phyloP scores from a whole-genome alignment of 1,140 invertebrate species.

The Teleogryllus occipitalis region DNA sequence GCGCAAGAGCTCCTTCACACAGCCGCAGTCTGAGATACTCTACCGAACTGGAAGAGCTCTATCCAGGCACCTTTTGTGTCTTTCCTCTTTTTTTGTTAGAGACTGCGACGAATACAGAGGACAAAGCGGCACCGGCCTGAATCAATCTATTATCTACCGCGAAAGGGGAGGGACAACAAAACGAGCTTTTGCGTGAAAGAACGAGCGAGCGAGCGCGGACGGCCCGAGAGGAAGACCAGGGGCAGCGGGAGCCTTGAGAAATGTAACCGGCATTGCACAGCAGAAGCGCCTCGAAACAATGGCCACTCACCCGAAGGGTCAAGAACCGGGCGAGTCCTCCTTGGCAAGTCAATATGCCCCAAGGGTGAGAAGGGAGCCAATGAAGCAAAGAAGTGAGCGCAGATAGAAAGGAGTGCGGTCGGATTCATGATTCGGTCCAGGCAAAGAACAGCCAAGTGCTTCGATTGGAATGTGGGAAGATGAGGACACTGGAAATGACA shows the following conservation, averaged over 20 bases:
- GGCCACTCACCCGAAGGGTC: neutral
- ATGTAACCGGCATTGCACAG: neutral
- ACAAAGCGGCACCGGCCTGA: neutral
- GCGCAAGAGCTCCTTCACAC: too few relatives aligned
- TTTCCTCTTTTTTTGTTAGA: neutral
- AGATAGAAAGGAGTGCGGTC: too few relatives aligned
- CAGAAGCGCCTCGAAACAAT: neutral
- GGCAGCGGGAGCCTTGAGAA: neutral
- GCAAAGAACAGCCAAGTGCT: too few relatives aligned
- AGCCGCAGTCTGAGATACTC: too few relatives aligned
- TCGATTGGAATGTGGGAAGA: neutral
- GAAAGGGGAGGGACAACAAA: neutral
- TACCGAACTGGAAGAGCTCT: too few relatives aligned
- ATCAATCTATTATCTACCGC: neutral
- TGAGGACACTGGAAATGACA: neutral
- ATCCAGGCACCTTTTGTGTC: too few relatives aligned
- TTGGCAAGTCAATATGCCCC: too few relatives aligned
- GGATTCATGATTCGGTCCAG: too few relatives aligned
- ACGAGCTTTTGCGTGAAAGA: neutral
- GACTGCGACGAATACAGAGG: neutral
- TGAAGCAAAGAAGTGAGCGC: neutral
- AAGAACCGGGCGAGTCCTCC: neutral
- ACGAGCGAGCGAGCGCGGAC: too few relatives aligned
- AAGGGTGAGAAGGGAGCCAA: neutral
- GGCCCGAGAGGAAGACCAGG: too few relatives aligned